A percentile compares a stretch with the other conserved stretches of the same genome.
These are phyloP conservation scores for Sycobia sp. DNA, from an alignment of 1,140 invertebrate species.

Conservation along the genomic window DNA sequence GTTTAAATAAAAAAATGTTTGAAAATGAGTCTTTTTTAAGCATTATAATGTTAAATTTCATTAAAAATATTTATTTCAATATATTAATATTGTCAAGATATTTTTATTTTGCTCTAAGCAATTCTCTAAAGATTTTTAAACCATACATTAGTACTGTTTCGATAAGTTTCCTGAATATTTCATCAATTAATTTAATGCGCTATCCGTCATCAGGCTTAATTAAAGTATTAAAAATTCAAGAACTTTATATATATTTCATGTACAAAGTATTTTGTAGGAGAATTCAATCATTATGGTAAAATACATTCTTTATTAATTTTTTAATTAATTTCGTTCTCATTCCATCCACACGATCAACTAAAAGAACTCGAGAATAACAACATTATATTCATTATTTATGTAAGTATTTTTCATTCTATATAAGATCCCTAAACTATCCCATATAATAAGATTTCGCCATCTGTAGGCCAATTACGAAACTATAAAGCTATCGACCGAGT, in stretches of 20 bases:
- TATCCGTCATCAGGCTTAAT: constrained; percentile 21
- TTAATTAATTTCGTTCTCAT: constrained; percentile 1
- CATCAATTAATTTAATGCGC: constrained; percentile 29
- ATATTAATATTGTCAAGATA: too few species aligned
- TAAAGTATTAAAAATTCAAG: constrained; percentile 33
- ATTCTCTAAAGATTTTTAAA: too few species aligned
- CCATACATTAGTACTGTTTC: constrained; percentile 3
- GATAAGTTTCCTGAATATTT: constrained; percentile 29
- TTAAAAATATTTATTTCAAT: too few species aligned
- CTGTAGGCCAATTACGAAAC: background rate
- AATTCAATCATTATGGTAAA: constrained; percentile 16
- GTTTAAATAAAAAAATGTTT: too few species aligned
- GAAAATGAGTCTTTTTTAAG: too few species aligned
- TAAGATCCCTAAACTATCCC: background rate
- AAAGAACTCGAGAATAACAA: constrained; percentile 24
- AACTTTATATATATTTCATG: constrained; percentile 9
- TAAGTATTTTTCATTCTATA: constrained; percentile 6
- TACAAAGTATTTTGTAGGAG: constrained; percentile 16
- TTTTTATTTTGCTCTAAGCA: too few species aligned
- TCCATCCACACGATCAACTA: constrained; percentile 6
- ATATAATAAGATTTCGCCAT: constrained; percentile 13
- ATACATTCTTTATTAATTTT: constrained; percentile 11
- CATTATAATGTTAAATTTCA: too few species aligned
- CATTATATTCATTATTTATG: constrained; percentile 22
- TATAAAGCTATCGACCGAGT: background rate